Base-by-base conservation (phyloP, 2,797 vertebrate species). In the Prunella strophiata region DNA sequence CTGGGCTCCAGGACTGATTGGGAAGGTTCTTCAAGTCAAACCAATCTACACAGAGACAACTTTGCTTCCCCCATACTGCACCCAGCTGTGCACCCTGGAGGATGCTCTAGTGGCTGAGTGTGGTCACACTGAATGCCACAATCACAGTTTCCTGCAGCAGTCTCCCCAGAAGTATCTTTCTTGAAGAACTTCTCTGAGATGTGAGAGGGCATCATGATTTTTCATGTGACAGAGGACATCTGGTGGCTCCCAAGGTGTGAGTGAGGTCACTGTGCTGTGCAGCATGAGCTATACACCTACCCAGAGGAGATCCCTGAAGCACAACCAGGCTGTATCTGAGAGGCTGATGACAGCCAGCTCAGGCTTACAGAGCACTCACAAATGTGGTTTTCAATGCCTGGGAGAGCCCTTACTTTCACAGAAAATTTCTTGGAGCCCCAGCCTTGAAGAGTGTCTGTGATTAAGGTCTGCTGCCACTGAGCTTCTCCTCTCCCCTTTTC, bases 241-340 rank as follows among this genome's bases (percentile, higher is more conserved):
- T 70, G 52, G n/a, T 19, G 40, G 16, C 22, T 65, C 63, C 38
- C 34, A 47, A 51, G 79, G 40, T 36, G 14, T 59, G 36, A 92
- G 36, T 1, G 1, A 67, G 75, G 38, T 75, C 47, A 23, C 8
- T 0, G 0, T 73, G 51, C 63, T 73, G 47, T 47, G 38, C 14
- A n/a, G 21, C 34, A 38, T 1, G 9, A 87, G 54, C 9, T 42
- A 2, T 16, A 66, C 48, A 55, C 32, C 38, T 54, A 27, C 27
- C 47, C 19, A 30, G 47, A 70, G 38, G 47, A 40, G 27, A 66
- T 61, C n/a, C n/a, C 38, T 36, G 74, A 54, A 70, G 54, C 63
- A 75, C n/a, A 55, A n/a, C 23, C 27, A 32, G n/a, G 22, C 55
- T 70, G 8, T 47, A 5, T 47, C 38, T 47, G 32, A 51, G 65